Evolutionary conservation across 1,140 invertebrate species (phyloP), one percentile per base, ranked within the genome.

Genomic region (Spodoptera frugiperda): DNA sequence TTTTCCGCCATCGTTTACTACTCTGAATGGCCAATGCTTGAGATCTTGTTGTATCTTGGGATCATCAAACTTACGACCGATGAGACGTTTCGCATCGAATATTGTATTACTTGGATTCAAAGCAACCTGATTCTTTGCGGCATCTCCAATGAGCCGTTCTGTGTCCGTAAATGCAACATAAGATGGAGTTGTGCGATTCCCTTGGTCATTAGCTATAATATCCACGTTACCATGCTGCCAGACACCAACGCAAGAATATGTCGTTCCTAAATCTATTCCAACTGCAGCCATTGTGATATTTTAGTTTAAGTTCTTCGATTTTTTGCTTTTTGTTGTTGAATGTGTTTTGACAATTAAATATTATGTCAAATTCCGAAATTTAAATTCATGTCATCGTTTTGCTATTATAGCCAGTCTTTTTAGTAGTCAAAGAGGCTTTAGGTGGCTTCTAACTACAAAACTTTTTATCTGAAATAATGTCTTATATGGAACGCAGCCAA

Each of bases 171-270:
- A 97, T 1, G 97, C 98, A 49, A 99, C 98, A 93, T 98, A 99
- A 72, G 97, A 97, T 0, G 98, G 98, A 30, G 98, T 98, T 30
- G 98, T 99, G 55, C 98, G 93, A 93, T 99, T 99, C 8, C 98
- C 98, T 94, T 98, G 98, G 85, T 99, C 98, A 87, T 99, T 99
- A 81, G 98, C 98, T 82, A 99, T 98, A 81, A 98, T 98, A 88
- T 98, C 98, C 12, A 98, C 98, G 92, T 98, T 98, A 54, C 97
- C 98, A 87, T 98, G 95, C 83, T 97, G 89, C 87, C 96, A 98
- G 3, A 97, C 97, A 54, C 96, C 97, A 9, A 98, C 97, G 81
- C 97, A 97, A 49, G 97, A 97, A 89, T 97, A 97, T 9, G 97
- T 97, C 33, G 97, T 98, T 49, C 97, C 97, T 85, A 97, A 94